Base-by-base conservation (phyloP, 1,140 invertebrate genomes). In the Globodera rostochiensis region DNA sequence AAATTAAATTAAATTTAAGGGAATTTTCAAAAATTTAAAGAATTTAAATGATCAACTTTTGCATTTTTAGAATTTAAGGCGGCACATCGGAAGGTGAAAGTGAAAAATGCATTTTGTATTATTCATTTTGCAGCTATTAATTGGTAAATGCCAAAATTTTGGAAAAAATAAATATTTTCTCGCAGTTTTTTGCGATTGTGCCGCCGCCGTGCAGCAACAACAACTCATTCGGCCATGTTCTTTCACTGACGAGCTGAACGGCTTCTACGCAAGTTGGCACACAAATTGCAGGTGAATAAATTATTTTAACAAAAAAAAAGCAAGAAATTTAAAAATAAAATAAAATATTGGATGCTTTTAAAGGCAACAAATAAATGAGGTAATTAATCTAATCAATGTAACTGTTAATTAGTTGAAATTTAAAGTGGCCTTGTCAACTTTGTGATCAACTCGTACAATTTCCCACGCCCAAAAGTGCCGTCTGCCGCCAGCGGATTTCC, bases 211-310 rank as follows among this genome's bases (percentile, higher is more conserved):
- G n/a, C n/a, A 45, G 67, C 67, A 69, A 76, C 11, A 76, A 9
- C 70, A 36, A 21, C 25, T 15, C 7, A 21, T 70, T 25, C 77
- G 66, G 49, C 13, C 45, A 8, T 78, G 77, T n/a, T 78, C 77
- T 7, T 78, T 78, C 70, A 69, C 66, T 19, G 77, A 78, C 21
- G 77, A 78, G 50, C 25, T 64, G 13, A 70, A 21, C 70, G 64
- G 64, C 50, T 78, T 78, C 47, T 78, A 78, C 70, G n/a, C 77
- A 25, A 78, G 77, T 47, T 78, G 77, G 77, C 77, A 78, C 70
- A 78, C 64, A 50, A 78, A 78, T 69, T 78, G 77, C 64, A 78
- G 77, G 77, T 71, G 69, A 36, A 45, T 13, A 66, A 66, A 66
- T 15, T 66, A 3, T 15, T 13, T 66, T 13, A 21, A 66, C 25